phyloP scores from a whole-genome alignment of 2,113 vertebrate genomes.

The Chionodraco myersi region DNA sequence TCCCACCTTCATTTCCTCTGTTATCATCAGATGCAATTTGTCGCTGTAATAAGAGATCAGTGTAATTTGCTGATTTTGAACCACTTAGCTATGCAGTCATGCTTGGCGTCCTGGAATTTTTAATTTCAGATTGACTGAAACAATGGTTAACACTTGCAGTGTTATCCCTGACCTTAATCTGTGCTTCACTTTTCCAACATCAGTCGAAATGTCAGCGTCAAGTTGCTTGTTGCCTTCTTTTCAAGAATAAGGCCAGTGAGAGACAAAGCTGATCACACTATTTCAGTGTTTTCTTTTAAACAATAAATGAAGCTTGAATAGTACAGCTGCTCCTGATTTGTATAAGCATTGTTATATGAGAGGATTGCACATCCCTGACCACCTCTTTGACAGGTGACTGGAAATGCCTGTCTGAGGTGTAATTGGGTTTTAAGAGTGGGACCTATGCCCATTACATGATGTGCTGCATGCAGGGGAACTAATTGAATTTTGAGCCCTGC shows the following conservation, averaged over 20 bases:
- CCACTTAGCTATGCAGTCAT: conserved; percentile 53
- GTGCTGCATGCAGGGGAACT: conserved; percentile 71
- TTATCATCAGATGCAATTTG: conserved; percentile 69
- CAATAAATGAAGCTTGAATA: neutral
- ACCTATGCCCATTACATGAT: conserved; percentile 77
- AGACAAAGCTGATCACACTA: neutral
- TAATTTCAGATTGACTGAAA: conserved; percentile 63
- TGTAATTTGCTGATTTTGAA: conserved; percentile 65
- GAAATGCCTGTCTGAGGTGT: conserved; percentile 72
- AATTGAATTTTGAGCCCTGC: conserved; percentile 78
- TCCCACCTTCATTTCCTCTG: conserved; percentile 65
- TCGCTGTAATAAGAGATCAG: conserved; percentile 65
- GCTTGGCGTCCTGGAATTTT: conserved; percentile 61
- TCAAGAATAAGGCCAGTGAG: conserved; percentile 14
- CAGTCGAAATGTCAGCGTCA: conserved; percentile 42
- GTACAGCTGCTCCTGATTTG: conserved; percentile 14
- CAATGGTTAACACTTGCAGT: conserved; percentile 47
- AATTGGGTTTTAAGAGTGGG: conserved; percentile 79
- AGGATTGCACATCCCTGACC: conserved; percentile 34
- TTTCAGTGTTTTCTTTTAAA: neutral
- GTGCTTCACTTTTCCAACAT: conserved; percentile 16
- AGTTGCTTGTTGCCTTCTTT: conserved; percentile 10
- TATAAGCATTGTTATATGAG: conserved; percentile 22
- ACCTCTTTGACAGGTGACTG: conserved; percentile 66
- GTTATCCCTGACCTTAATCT: conserved; percentile 58